These are phyloP conservation scores for Holotrichia oblita DNA, from an alignment of 1,140 invertebrate species.

Conservation along the genomic window DNA sequence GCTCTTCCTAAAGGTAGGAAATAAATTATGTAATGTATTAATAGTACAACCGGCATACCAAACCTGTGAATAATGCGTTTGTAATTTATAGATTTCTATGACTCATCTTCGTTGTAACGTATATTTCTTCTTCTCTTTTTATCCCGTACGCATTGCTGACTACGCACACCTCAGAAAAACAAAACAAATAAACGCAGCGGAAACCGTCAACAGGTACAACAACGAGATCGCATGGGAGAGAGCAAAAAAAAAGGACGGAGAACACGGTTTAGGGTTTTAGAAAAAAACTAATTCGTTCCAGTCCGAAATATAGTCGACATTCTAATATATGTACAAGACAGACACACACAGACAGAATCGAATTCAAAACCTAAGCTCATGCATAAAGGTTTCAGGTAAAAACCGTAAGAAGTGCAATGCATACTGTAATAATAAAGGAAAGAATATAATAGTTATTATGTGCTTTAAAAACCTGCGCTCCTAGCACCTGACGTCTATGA, in stretches of 20 bases:
- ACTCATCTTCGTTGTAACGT: slow-evolving; percentile 14
- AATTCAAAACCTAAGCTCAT: too few species aligned
- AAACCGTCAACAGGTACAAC: slow-evolving; percentile 15
- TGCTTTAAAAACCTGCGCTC: slow-evolving; percentile 6
- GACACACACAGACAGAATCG: too few species aligned
- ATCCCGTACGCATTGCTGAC: neutral
- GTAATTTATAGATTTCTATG: slow-evolving; percentile 5
- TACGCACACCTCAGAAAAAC: neutral
- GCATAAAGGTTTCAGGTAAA: too few species aligned
- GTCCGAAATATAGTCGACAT: too few species aligned
- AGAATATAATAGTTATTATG: neutral
- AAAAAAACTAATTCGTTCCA: neutral
- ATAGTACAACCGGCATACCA: neutral
- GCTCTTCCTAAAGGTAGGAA: neutral
- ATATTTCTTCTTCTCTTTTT: neutral
- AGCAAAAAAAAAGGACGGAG: neutral
- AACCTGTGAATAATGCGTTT: slow-evolving; percentile 7
- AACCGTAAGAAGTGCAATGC: too few species aligned
- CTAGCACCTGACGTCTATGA: neutral
- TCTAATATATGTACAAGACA: too few species aligned
- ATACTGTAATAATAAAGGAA: neutral
- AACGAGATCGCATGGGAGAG: neutral
- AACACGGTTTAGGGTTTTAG: neutral
- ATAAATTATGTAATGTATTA: neutral
- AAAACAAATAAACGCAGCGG: neutral